phyloP scores from a whole-genome alignment of 2,888 invertebrate species.

The Hypercompe scribonia region DNA sequence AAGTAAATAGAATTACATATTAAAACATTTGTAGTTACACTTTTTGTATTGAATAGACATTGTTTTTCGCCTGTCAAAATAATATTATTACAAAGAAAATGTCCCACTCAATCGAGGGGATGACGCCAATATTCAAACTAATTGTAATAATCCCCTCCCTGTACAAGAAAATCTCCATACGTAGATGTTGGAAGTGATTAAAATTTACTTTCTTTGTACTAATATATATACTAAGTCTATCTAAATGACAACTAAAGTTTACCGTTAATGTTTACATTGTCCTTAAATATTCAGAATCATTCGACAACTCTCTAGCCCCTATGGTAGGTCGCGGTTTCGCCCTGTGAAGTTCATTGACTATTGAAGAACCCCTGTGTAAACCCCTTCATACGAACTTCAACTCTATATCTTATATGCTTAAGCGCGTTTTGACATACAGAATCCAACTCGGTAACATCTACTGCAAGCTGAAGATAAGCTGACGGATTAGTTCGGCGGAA shows the following conservation, averaged over 20 bases:
- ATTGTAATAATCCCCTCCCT: conserved; percentile 56
- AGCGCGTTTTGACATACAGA: conserved; percentile 39
- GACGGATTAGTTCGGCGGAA: conserved; percentile 77
- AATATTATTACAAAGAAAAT: conserved; percentile 45
- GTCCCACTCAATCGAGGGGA: conserved; percentile 52
- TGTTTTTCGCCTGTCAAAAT: conserved; percentile 30
- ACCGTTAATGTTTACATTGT: no score
- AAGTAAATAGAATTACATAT: no score
- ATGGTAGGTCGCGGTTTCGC: conserved; percentile 82
- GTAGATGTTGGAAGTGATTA: neutral
- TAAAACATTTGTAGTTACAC: neutral
- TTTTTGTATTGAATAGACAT: conserved; percentile 25
- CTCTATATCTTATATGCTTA: conserved; percentile 40
- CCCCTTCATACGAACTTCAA: conserved; percentile 47
- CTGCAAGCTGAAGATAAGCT: conserved; percentile 81
- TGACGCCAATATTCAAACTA: conserved; percentile 51
- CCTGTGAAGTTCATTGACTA: conserved; percentile 77
- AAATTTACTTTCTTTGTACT: neutral
- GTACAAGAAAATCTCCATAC: conserved; percentile 29
- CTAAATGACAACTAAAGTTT: no score
- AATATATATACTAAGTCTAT: no score
- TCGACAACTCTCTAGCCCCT: conserved; percentile 70
- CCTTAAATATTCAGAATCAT: conserved; percentile 43
- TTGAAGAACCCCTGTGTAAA: conserved; percentile 61
- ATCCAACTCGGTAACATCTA: conserved; percentile 62